Evolutionary conservation across 2,797 vertebrate species (phyloP).

Genomic region (Glossophaga mutica): DNA sequence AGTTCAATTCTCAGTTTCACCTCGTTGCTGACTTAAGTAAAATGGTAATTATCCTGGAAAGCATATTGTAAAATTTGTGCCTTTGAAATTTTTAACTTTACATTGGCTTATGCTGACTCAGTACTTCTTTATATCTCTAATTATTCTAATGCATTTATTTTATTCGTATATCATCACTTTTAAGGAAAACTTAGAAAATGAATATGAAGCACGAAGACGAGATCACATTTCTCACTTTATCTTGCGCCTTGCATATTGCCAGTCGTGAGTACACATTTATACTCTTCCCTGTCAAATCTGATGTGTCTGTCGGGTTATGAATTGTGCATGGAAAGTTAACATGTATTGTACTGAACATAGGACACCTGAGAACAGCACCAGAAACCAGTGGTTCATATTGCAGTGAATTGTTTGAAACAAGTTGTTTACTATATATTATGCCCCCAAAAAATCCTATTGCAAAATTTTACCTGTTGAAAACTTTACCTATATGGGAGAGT

Average conservation of each 20-base stretch:
- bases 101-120: background rate
- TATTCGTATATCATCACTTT: slow-evolving; percentile 38
- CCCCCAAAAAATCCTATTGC: background rate
- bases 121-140: background rate
- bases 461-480: background rate
- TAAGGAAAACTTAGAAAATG: slow-evolving; percentile 77
- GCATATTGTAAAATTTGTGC: background rate
- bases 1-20: background rate
- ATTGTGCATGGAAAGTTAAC: background rate
- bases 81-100: background rate
- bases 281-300: background rate
- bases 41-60: background rate
- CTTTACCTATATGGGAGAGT: background rate
- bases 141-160: background rate
- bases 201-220: slow-evolving; percentile 90
- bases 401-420: background rate
- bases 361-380: background rate
- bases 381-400: background rate
- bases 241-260: slow-evolving; percentile 96
- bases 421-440: background rate
- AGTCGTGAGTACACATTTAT: slow-evolving; percentile 89
- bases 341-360: background rate
- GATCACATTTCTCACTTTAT: slow-evolving; percentile 94
- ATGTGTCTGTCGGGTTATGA: background rate
- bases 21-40: background rate